These are phyloP conservation scores for Actinernus sp. DNA, from an alignment of 92 coral and sea anemone genomes.

Conservation along the genomic window DNA sequence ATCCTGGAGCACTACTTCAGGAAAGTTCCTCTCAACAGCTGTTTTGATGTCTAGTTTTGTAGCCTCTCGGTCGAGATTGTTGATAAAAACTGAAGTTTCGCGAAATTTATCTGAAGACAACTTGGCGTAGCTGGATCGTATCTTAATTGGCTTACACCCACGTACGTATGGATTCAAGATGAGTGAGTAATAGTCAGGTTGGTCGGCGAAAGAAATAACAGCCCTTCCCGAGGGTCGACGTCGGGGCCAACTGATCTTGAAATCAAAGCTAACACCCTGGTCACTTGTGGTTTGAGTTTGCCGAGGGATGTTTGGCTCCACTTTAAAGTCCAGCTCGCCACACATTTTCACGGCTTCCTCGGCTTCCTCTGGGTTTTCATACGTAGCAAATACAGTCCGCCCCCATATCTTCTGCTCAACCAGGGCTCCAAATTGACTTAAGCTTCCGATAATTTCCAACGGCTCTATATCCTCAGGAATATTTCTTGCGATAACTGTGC, in stretches of 20 bases:
- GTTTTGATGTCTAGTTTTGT: slow-evolving; percentile 37
- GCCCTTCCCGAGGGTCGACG: slow-evolving; percentile 59
- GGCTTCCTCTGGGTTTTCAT: slow-evolving; percentile 35
- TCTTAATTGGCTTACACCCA: not conserved
- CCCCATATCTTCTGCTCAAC: slow-evolving; percentile 11
- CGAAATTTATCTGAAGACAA: slow-evolving; percentile 26
- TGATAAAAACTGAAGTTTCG: slow-evolving; percentile 20
- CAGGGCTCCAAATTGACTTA: slow-evolving; percentile 37
- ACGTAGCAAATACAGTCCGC: slow-evolving; percentile 32
- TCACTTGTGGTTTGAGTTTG: not conserved
- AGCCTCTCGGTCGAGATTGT: slow-evolving; percentile 15
- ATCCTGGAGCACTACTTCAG: slow-evolving; percentile 10
- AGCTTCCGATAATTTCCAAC: slow-evolving; percentile 11
- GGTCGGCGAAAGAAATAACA: slow-evolving; percentile 5
- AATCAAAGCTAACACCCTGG: slow-evolving; percentile 14
- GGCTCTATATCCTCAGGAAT: not conserved
- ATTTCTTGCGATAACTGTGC: slow-evolving; percentile 57
- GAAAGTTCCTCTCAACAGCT: slow-evolving; percentile 32
- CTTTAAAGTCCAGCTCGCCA: not conserved
- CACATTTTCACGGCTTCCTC: not conserved
- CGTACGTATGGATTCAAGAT: not conserved
- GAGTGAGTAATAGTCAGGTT: slow-evolving; percentile 1
- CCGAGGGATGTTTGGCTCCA: slow-evolving; percentile 13
- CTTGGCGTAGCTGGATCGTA: not conserved
- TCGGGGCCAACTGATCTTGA: slow-evolving; percentile 53